Evolutionary conservation across 2,888 invertebrate species (phyloP), one percentile per base, ranked within the genome.

Genomic region (Isotomurus palustris): DNA sequence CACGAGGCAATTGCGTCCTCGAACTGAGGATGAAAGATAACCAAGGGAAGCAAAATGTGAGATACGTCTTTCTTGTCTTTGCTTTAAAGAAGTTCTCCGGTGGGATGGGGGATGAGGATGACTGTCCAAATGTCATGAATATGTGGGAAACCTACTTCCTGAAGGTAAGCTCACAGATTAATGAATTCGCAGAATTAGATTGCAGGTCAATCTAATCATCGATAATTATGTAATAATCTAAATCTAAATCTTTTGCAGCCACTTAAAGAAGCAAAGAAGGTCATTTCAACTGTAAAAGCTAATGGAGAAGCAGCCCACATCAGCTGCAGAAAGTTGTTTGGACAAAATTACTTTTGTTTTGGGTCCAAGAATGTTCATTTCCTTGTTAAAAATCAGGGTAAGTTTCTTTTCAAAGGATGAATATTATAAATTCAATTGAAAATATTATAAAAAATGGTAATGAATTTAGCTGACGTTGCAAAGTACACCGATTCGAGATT

Each of bases 301-400:
- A 77, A 78, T 73, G 78, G 78, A 10, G 77, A 78, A 64, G 77
- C 77, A 32, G 77, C 76, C 17, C 78, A 78, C 64, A 66, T 78
- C 6, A 74, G 75, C 62, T 75, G 73, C 57, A 45, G 73, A 21
- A 60, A 70, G 48, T 67, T 77, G 25, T 72, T 69, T 51, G 74
- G 72, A 19, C 56, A 72, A 40, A 69, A 69, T 56, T 68, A 74
- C 10, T 67, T 76, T 27, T 75, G 74, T 68, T 73, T 73, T 32
- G 78, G 78, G 3, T 78, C 77, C 8, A 78, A 77, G 67, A 78
- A 77, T 72, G 77, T 77, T 14, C 77, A 77, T 67, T 67, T 78
- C 66, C 58, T 76, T 38, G 72, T 75, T 43, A 72, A 71, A 53
- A 73, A 68, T 28, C 69, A 65, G 71, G 63, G 69, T 69, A 58